These are phyloP conservation scores for Gila orcuttii DNA, from an alignment of 2,113 vertebrate genomes.

Conservation along the genomic window DNA sequence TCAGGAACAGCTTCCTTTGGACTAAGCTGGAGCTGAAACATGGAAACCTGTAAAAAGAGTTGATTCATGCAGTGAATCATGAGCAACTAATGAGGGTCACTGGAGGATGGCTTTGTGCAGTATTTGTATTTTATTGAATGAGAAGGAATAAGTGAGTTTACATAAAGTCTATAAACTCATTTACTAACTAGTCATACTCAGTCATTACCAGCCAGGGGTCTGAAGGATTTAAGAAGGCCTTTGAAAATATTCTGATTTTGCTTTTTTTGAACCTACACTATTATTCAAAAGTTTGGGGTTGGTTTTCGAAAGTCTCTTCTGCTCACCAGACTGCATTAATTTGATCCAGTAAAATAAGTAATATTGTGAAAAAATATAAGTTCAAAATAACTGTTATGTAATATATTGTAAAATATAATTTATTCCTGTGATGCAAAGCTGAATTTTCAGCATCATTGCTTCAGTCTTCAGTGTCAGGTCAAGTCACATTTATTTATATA, in stretches of 20 bases:
- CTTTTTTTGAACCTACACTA: background rate
- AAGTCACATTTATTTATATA: too few species aligned
- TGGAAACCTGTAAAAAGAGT: slow-evolving; percentile 31
- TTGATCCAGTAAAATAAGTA: background rate
- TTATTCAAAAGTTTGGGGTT: background rate
- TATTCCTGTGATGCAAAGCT: too few species aligned
- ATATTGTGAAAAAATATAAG: background rate
- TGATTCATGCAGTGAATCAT: slow-evolving; percentile 40
- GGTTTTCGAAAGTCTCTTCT: background rate
- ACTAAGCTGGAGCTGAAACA: slow-evolving; percentile 28
- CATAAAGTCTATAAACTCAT: background rate
- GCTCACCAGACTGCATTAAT: background rate
- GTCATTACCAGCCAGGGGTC: background rate
- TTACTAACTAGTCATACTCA: background rate
- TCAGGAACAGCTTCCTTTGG: slow-evolving; percentile 19
- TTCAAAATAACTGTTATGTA: background rate
- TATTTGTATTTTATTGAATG: background rate
- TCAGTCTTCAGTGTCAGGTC: too few species aligned
- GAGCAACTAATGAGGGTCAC: background rate
- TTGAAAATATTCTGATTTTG: background rate
- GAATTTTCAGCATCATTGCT: too few species aligned
- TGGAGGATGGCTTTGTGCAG: background rate
- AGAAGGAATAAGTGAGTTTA: background rate
- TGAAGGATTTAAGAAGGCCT: background rate
- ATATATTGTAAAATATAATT: too few species aligned